These are phyloP conservation scores for Carassius carassius DNA, from an alignment of 2,113 vertebrate genomes.

Conservation along the genomic window DNA sequence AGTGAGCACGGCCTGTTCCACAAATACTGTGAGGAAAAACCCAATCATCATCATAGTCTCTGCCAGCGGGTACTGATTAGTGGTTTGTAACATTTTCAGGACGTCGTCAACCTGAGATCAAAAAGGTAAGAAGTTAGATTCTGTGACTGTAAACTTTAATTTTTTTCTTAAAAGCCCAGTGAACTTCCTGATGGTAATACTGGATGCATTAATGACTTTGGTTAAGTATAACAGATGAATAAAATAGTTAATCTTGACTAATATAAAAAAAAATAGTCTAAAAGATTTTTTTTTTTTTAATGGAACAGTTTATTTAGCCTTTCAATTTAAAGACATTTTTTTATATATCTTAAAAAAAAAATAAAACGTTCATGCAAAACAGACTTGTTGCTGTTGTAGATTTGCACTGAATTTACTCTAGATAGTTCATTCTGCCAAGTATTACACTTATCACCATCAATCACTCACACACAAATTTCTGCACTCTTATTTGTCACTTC, in stretches of 20 bases:
- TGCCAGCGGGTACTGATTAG: slow-evolving; percentile 84
- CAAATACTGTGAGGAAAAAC: slow-evolving; percentile 87
- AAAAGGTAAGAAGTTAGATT: background rate
- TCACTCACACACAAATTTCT: too few species aligned
- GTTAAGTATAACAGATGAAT: background rate
- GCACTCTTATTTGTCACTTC: too few species aligned
- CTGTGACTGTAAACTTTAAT: background rate
- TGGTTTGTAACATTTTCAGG: slow-evolving; percentile 74
- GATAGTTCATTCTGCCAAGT: too few species aligned
- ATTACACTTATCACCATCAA: too few species aligned
- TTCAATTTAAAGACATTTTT: too few species aligned
- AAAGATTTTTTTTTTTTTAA: too few species aligned
- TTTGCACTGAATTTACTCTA: too few species aligned
- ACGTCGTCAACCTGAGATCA: slow-evolving; percentile 77
- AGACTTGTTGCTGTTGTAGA: too few species aligned
- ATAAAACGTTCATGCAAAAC: too few species aligned
- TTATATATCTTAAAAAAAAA: too few species aligned
- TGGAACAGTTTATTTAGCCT: too few species aligned
- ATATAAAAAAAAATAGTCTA: background rate
- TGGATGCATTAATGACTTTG: too few species aligned
- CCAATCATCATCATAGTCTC: slow-evolving; percentile 91
- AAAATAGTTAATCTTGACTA: slow-evolving; percentile 60
- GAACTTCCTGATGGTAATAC: background rate
- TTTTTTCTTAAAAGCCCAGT: background rate
- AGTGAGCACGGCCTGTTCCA: slow-evolving; percentile 88